A percentile compares a stretch with the other conserved stretches of the same genome.
phyloP scores from a whole-genome alignment of 2,113 vertebrate species.

The Lontra canadensis region DNA sequence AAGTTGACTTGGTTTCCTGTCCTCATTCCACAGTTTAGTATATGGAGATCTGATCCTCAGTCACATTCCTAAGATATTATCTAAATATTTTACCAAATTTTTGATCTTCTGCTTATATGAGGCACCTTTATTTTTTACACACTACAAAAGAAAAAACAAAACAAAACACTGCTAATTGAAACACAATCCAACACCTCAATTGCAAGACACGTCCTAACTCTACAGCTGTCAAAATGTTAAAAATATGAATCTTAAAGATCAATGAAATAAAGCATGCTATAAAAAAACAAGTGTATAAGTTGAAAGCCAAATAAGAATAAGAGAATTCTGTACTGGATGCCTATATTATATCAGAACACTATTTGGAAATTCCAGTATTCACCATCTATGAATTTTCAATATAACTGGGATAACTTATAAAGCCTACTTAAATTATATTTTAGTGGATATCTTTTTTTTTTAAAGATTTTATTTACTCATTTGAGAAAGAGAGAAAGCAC shows the following conservation, averaged over 20 bases:
- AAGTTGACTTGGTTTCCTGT: not conserved
- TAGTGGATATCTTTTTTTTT: not conserved
- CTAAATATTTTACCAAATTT: not conserved
- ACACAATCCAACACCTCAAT: not conserved
- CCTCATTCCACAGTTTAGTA: not conserved
- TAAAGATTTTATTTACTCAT: not conserved
- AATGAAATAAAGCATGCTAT: not conserved
- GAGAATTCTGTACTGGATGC: not conserved
- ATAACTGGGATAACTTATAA: not conserved
- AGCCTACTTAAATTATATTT: not conserved
- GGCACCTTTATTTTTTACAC: not conserved
- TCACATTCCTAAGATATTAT: not conserved
- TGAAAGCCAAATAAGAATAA: not conserved
- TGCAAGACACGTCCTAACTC: not conserved
- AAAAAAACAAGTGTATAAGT: not conserved
- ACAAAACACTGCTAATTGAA: not conserved
- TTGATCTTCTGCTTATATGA: not conserved
- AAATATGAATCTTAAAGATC: not conserved
- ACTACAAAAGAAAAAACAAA: not conserved
- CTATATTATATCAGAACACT: not conserved
- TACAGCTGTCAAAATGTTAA: conserved; percentile 15
- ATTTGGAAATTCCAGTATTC: not conserved
- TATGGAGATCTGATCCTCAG: not conserved
- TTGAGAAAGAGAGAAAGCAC: not conserved
- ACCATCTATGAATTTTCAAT: not conserved